Evolutionary conservation across 53 echinoderm and acorn worm species (phyloP), one percentile per base, ranked within the genome.

Genomic region (Stichopus horrens): DNA sequence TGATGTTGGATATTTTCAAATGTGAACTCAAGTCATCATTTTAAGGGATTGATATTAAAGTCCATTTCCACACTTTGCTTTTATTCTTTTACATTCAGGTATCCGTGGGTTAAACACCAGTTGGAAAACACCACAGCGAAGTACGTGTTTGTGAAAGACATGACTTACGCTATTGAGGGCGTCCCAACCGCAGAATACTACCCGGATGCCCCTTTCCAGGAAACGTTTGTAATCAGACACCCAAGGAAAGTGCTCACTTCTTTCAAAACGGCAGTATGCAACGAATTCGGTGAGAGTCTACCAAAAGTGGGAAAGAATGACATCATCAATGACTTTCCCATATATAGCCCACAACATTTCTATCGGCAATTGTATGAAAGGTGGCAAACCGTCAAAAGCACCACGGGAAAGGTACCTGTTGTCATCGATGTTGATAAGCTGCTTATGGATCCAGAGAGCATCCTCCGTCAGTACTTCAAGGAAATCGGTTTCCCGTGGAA

Each of bases 21-120:
- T 37, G 37, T 37, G 37, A 37, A 2, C 37, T 37, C 37, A 37
- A 2, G 37, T 37, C 37, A 37, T 2, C 37, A 37, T 37, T 37
- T 37, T 37, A 37, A 37, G 37, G 37, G 37, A 37, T 37, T 37
- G 37, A 37, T 0, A 37, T 0, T 1, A 2, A 37, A 37, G 0
- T 37, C 37, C 37, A 37, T 37, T 37, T 37, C 2, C 37, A 37
- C 37, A 37, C 37, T 37, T 37, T 37, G 37, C 37, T 2, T 1
- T 37, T 37, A 37, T 37, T 37, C 37, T 37, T 37, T 37, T 2
- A 2, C 11, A 9, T 11, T 71, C 18, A 79, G 79, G 13, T 79
- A 79, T 79, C 20, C 55, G 20, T 79, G 79, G 79, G 79, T 79
- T 7, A 79, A 23, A 79, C 11, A 54, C n/a, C 79, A 79, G 20